Base-by-base conservation (phyloP, 1,140 invertebrate species). In the Dreissena polymorpha region DNA sequence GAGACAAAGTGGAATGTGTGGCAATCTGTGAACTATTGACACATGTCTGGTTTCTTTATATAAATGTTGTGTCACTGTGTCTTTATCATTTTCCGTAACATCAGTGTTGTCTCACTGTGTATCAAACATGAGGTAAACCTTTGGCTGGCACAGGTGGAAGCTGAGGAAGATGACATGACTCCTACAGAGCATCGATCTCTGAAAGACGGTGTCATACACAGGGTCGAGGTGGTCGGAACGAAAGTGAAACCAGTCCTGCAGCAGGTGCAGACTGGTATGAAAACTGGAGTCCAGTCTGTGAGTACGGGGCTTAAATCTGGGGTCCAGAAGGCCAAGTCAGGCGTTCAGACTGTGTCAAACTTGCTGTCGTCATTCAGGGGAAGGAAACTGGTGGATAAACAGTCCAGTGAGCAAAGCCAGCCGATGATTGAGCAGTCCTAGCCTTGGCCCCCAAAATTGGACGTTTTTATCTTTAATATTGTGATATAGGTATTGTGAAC, bases 301-400 rank as follows among this genome's bases (percentile, higher is more conserved):
- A 85, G 87, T 69, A 70, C 81, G 63, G 85, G 87, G 39, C 29
- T 88, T 5, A 88, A 86, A 73, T 77, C 84, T 57, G 84, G 86
- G 23, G 85, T 76, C 16, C 76, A 75, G 18, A 78, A 70, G 10
- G 81, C 82, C 60, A 81, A 87, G 29, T 84, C 87, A 10, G 88
- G 88, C 25, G 74, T 89, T 29, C 86, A 87, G 49, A 86, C 86
- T 73, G 87, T 89, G 21, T 85, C 88, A 53, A 88, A 80, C 83
- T 82, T 90, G 50, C 84, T 88, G 74, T 76, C 83, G 39, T 73
- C 84, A 55, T 84, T 90, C 25, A 87, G 88, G 83, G 86, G 63
- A 60, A 88, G 88, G 55, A 73, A 72, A 12, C 57, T 53, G 50
- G 79, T 72, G 64, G 57, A 60, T 23, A 39, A 39, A 39, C 57